A percentile compares a stretch with the other conserved stretches of the same genome.
Conservation (phyloP, 1,140 invertebrate genomes). For the Drosophila varians region DNA sequence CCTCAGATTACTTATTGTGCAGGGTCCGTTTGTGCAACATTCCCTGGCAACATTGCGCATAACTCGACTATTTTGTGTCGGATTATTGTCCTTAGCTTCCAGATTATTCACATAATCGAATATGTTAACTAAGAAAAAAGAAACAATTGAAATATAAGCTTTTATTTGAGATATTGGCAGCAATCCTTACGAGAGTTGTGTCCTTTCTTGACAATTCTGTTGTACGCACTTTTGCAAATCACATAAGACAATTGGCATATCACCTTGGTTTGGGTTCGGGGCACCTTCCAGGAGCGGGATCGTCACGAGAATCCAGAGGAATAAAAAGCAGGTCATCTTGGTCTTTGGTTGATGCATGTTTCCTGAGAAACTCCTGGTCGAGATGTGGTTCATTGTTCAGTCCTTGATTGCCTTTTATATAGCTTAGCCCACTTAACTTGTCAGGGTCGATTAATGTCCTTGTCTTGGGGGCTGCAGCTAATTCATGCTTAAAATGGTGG, state of each 20-base stretch:
- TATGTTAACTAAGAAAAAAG: neutral
- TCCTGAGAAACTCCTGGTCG: slow-evolving; percentile 10
- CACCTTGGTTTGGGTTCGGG: neutral
- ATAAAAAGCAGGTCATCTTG: slow-evolving; percentile 23
- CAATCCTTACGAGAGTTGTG: neutral
- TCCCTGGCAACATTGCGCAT: neutral
- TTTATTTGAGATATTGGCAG: neutral
- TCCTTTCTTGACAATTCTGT: neutral
- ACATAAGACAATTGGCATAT: neutral
- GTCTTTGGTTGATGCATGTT: neutral
- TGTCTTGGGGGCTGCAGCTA: slow-evolving; percentile 8
- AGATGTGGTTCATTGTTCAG: slow-evolving; percentile 43
- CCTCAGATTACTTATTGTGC: neutral
- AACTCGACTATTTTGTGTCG: neutral
- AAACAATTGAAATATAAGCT: neutral
- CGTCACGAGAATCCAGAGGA: slow-evolving; percentile 17
- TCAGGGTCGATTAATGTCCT: slow-evolving; percentile 47
- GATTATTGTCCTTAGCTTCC: neutral
- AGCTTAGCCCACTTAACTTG: slow-evolving; percentile 30
- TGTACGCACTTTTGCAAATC: neutral
- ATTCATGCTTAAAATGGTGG: neutral
- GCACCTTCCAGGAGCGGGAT: slow-evolving; percentile 15
- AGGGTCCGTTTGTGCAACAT: neutral
- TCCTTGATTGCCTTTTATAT: slow-evolving; percentile 41
- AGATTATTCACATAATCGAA: neutral